Evolutionary conservation across 2,113 vertebrate genomes (phyloP).

Genomic region (Colossoma macropomum): DNA sequence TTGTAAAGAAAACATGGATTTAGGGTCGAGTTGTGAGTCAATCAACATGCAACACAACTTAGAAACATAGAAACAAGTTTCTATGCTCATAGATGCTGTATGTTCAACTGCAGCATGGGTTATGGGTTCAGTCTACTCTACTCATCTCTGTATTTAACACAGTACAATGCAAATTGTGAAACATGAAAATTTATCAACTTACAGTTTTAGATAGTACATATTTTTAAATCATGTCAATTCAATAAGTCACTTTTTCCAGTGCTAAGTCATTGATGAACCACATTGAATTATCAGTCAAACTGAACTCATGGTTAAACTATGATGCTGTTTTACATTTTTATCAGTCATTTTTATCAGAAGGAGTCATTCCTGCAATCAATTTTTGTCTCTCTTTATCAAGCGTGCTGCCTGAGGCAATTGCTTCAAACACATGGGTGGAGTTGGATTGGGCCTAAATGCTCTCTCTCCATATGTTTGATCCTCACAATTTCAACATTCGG

Average conservation of each 20-base stretch:
- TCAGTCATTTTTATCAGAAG: background rate
- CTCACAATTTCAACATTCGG: slow-evolving; percentile 15
- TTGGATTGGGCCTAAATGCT: background rate
- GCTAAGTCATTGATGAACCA: background rate
- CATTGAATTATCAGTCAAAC: background rate
- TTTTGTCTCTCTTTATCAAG: slow-evolving; percentile 23
- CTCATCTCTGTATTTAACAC: too few relatives aligned
- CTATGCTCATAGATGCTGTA: too few relatives aligned
- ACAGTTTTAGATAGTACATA: background rate
- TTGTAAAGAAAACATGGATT: too few relatives aligned
- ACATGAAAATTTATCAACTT: background rate
- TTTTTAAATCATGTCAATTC: too few relatives aligned
- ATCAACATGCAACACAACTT: too few relatives aligned
- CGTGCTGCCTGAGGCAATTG: slow-evolving; percentile 7
- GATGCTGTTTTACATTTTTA: background rate
- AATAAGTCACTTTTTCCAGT: too few relatives aligned
- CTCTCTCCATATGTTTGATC: slow-evolving; percentile 6
- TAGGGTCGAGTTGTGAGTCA: too few relatives aligned
- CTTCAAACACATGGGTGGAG: slow-evolving; percentile 34
- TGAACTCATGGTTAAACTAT: background rate
- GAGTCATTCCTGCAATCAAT: slow-evolving; percentile 19
- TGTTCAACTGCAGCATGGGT: too few relatives aligned
- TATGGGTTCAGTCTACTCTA: too few relatives aligned
- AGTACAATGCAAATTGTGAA: too few relatives aligned
- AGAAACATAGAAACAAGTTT: too few relatives aligned